A percentile compares a stretch with the other conserved stretches of the same genome.
These are phyloP conservation scores for Mylabris sibirica DNA, from an alignment of 2,888 invertebrate genomes.

Conservation along the genomic window DNA sequence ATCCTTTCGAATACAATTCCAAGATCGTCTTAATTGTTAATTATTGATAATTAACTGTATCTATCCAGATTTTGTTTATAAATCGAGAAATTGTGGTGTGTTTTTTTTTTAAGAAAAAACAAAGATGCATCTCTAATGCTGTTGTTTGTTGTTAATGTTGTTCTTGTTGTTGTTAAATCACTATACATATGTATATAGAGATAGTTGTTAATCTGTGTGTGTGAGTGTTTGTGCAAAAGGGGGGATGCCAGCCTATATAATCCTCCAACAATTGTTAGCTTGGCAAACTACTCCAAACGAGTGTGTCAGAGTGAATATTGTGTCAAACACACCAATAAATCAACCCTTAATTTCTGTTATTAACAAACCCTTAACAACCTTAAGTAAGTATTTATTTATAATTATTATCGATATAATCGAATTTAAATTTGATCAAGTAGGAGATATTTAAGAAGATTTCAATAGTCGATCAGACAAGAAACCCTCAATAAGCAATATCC, in stretches of 20 bases:
- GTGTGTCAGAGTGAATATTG: conserved; percentile 48
- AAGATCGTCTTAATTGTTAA: too few relatives aligned
- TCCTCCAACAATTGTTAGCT: conserved; percentile 41
- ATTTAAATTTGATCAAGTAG: not conserved
- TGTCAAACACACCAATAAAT: not conserved
- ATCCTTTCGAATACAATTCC: too few relatives aligned
- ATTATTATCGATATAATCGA: too few relatives aligned
- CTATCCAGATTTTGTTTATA: not conserved
- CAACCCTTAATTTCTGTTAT: not conserved
- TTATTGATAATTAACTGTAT: not conserved
- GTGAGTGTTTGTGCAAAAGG: conserved; percentile 22
- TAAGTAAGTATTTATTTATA: conserved; percentile 22
- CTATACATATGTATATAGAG: conserved; percentile 15
- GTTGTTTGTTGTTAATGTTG: conserved; percentile 5
- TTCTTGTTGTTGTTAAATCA: conserved; percentile 22
- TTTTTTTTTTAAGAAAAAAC: too few relatives aligned
- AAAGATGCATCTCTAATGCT: conserved; percentile 2
- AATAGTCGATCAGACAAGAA: not conserved
- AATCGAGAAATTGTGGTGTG: not conserved
- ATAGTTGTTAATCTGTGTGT: not conserved
- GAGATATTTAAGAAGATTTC: not conserved
- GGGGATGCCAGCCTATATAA: conserved; percentile 47
- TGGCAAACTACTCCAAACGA: conserved; percentile 41
- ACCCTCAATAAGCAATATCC: not conserved
- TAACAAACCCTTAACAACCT: conserved; percentile 2